Percentiles rank a stretch among this genome's conserved stretches.
Conservation (phyloP, 2,888 invertebrate genomes). For the Meta bourneti region DNA sequence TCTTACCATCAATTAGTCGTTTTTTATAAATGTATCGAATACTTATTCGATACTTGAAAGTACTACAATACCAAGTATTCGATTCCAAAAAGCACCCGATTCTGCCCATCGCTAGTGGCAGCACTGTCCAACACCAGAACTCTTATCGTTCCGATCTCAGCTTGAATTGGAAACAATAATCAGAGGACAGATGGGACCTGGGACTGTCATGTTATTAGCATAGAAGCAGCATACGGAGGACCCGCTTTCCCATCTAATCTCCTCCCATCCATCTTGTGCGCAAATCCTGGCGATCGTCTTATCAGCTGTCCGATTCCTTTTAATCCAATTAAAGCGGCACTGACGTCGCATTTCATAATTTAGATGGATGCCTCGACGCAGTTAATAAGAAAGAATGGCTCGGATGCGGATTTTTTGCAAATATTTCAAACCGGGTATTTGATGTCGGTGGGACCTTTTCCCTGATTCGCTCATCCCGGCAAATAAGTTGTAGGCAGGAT, state of each 20-base stretch:
- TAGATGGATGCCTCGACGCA: slow-evolving; percentile 52
- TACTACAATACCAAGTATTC: background rate
- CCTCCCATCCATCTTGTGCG: slow-evolving; percentile 48
- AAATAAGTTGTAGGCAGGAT: slow-evolving; percentile 48
- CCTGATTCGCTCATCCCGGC: slow-evolving; percentile 63
- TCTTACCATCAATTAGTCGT: too few species aligned
- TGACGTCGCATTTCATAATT: slow-evolving; percentile 67
- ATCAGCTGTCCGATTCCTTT: slow-evolving; percentile 73
- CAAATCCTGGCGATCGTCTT: slow-evolving; percentile 64
- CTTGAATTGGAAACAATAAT: slow-evolving; percentile 59
- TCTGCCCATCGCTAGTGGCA: slow-evolving; percentile 22
- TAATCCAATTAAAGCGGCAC: slow-evolving; percentile 74
- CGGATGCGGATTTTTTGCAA: slow-evolving; percentile 48
- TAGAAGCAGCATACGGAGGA: slow-evolving; percentile 51
- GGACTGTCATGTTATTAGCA: slow-evolving; percentile 54
- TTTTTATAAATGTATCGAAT: too few species aligned
- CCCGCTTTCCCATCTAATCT: slow-evolving; percentile 43
- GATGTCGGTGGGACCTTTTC: slow-evolving; percentile 66
- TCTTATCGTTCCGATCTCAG: slow-evolving; percentile 13
- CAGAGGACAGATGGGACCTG: slow-evolving; percentile 26
- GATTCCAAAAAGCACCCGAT: background rate
- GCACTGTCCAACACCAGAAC: slow-evolving; percentile 34
- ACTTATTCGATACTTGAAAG: too few species aligned
- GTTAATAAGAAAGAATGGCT: slow-evolving; percentile 71
- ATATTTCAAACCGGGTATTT: slow-evolving; percentile 60